Conservation (phyloP, 2,113 vertebrate genomes). For the Chroicocephalus ridibundus region DNA sequence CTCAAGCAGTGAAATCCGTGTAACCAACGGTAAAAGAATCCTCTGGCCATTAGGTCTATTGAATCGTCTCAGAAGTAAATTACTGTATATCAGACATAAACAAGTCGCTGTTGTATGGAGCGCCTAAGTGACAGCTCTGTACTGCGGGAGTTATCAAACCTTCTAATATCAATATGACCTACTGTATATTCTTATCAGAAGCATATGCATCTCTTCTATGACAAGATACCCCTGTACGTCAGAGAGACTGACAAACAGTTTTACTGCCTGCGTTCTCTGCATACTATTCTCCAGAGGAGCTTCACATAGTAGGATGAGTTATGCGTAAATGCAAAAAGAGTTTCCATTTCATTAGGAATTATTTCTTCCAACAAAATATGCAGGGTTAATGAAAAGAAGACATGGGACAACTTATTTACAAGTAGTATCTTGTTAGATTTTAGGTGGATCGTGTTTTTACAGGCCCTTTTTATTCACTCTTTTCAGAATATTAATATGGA, state of each 20-base stretch:
- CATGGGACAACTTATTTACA: neutral
- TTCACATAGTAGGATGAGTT: neutral
- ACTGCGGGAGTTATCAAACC: slow-evolving; percentile 5
- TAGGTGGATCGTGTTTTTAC: neutral
- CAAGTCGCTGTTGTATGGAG: neutral
- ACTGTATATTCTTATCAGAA: neutral
- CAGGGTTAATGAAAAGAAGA: neutral
- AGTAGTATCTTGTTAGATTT: neutral
- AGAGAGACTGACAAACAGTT: neutral
- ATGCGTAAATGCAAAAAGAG: neutral
- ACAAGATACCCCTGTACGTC: neutral
- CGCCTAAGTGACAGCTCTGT: slow-evolving; percentile 16
- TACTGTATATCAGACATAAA: neutral
- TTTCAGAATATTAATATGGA: neutral
- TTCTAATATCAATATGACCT: slow-evolving; percentile 9
- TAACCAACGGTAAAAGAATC: neutral
- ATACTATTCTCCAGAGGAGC: neutral
- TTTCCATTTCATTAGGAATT: neutral
- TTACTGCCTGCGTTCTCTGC: neutral
- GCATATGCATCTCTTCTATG: neutral
- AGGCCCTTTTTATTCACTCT: neutral
- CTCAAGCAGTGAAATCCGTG: neutral
- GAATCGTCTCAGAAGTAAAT: neutral
- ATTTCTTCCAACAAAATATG: neutral
- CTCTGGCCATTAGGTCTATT: neutral